A percentile compares a stretch with the other conserved stretches of the same genome.
These are phyloP conservation scores for Heliconius himera DNA, from an alignment of 1,140 invertebrate genomes.

Conservation along the genomic window DNA sequence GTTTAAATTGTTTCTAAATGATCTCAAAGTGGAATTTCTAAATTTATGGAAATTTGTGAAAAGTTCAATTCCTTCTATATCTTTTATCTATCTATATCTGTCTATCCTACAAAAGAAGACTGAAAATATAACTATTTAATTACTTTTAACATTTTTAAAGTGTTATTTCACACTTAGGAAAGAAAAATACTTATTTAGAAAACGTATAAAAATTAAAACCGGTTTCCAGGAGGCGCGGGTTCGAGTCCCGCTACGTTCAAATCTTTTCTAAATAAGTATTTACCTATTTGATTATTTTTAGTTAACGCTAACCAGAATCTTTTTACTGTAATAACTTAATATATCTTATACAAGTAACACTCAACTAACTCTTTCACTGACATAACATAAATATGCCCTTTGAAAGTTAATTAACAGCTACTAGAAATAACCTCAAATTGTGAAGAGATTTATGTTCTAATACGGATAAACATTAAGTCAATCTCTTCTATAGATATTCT, in stretches of 20 bases:
- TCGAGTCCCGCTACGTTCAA: too few species aligned
- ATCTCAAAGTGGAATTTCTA: background rate
- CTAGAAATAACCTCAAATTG: constrained; percentile 31
- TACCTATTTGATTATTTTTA: too few species aligned
- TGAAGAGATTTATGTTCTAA: constrained; percentile 41
- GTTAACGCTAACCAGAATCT: background rate
- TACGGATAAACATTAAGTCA: constrained; percentile 37
- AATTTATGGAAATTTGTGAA: background rate
- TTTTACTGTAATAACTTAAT: background rate
- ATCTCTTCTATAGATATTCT: constrained; percentile 20
- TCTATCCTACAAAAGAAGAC: background rate
- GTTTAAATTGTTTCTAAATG: too few species aligned
- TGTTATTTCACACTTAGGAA: too few species aligned
- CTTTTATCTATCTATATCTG: background rate
- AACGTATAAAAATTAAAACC: too few species aligned
- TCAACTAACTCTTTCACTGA: constrained; percentile 15
- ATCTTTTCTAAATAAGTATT: too few species aligned
- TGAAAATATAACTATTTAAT: background rate
- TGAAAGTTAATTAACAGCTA: constrained; percentile 34
- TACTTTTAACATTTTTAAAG: too few species aligned
- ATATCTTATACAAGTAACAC: background rate
- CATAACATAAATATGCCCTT: constrained; percentile 23
- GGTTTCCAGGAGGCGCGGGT: too few species aligned
- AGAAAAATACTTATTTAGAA: too few species aligned
- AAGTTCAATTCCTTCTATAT: background rate